These are phyloP conservation scores for Laterallus jamaicensis DNA, from an alignment of 2,113 vertebrate species.

Conservation along the genomic window DNA sequence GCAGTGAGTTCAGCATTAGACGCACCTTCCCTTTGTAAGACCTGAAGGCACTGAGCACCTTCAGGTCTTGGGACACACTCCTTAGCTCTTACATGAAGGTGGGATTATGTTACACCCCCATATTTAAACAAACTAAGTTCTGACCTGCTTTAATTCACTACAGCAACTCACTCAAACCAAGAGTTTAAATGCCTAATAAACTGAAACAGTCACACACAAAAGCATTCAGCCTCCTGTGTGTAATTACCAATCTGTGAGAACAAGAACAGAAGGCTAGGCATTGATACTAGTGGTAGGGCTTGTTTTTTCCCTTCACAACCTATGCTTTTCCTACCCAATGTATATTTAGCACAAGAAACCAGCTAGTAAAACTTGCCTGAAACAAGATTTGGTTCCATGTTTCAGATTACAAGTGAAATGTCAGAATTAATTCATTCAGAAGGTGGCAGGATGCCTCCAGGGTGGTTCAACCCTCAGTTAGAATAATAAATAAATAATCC, in stretches of 20 bases:
- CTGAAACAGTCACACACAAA: background rate
- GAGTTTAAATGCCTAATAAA: background rate
- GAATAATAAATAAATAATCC: constrained; percentile 28
- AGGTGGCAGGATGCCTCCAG: background rate
- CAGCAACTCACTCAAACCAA: background rate
- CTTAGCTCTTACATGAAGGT: background rate
- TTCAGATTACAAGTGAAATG: constrained; percentile 23
- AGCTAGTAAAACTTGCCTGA: constrained; percentile 1
- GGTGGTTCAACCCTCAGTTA: background rate
- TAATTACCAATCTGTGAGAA: background rate
- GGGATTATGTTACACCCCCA: background rate
- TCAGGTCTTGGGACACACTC: background rate
- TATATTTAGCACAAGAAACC: background rate
- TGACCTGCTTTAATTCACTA: background rate
- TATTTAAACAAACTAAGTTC: background rate
- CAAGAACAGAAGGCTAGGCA: background rate
- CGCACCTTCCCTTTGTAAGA: background rate
- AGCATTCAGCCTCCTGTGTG: background rate
- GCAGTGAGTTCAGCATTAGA: background rate
- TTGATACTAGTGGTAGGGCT: background rate
- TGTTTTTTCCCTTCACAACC: background rate
- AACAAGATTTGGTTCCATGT: background rate
- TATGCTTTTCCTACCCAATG: background rate
- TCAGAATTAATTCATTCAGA: constrained; percentile 22
- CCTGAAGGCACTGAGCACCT: background rate